A percentile compares a stretch with the other conserved stretches of the same genome.
Conservation (phyloP, 2,797 vertebrate species). For the Thamnophis elegans region DNA sequence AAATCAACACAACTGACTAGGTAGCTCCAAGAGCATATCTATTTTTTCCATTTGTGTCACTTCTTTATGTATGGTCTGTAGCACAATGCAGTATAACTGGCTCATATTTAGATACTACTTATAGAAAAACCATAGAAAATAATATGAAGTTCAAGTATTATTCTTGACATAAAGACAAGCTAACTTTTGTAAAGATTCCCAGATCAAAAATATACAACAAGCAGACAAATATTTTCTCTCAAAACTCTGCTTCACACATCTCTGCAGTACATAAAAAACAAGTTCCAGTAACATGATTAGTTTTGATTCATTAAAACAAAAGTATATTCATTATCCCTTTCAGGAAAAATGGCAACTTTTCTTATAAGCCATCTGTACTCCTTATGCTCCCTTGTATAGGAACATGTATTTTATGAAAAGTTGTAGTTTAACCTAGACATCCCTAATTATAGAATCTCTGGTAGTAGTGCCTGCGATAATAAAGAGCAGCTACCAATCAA, state of each 20-base stretch:
- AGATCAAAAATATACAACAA: background rate
- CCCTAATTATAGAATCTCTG: background rate
- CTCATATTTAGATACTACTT: background rate
- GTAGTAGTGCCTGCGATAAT: background rate
- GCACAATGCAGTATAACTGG: background rate
- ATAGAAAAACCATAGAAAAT: background rate
- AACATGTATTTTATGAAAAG: background rate
- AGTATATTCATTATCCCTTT: background rate
- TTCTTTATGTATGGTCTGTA: background rate
- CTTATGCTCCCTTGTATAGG: background rate
- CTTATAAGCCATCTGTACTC: background rate
- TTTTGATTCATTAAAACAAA: background rate
- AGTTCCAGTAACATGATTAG: background rate
- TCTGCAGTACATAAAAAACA: background rate
- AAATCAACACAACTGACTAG: background rate
- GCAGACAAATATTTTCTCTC: background rate
- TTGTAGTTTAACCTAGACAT: background rate
- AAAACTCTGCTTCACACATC: background rate
- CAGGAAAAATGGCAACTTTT: background rate
- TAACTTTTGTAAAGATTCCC: background rate
- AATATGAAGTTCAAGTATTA: background rate
- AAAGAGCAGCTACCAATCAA: background rate
- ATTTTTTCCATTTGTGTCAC: background rate
- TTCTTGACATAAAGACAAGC: background rate
- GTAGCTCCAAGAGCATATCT: background rate